These are phyloP conservation scores for Liparis tanakae DNA, from an alignment of 2,797 vertebrate genomes.

Conservation along the genomic window DNA sequence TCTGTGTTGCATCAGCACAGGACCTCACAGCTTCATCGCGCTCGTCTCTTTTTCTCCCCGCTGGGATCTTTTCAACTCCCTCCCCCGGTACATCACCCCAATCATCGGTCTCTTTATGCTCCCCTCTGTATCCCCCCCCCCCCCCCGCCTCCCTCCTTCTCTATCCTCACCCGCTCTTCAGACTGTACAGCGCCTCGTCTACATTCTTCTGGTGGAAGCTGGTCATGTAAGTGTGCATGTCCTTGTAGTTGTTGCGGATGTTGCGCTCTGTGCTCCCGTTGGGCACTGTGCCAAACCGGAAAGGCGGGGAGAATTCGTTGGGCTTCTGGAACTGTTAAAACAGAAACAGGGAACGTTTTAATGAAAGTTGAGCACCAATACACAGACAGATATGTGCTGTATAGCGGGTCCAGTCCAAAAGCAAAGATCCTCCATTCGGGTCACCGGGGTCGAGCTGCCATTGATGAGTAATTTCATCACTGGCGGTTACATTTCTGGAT, in stretches of 20 bases:
- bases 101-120: constrained; percentile 32
- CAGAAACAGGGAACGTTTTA: constrained; percentile 11
- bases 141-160: constrained; percentile 29
- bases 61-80: constrained; percentile 60
- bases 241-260: constrained; percentile 98
- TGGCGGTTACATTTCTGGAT: not conserved
- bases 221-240: constrained; percentile 99
- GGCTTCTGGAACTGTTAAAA: constrained; percentile 94
- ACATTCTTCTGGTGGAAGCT: constrained; percentile 99
- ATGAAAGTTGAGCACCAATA: constrained; percentile 37
- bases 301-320: constrained; percentile 97
- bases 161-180: constrained; percentile 95
- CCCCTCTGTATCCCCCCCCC: constrained; percentile 37
- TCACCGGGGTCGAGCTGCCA: not conserved
- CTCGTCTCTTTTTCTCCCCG: constrained; percentile 45
- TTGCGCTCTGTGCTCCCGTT: constrained; percentile 99
- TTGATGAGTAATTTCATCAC: not conserved
- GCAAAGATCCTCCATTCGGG: constrained; percentile 7
- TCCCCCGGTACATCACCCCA: constrained; percentile 16
- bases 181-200: constrained; percentile 93
- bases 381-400: constrained; percentile 18
- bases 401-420: constrained; percentile 5
- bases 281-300: constrained; percentile 98
- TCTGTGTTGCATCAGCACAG: constrained; percentile 70
- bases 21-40: constrained; percentile 63